A percentile compares a stretch with the other conserved stretches of the same genome.
Evolutionary conservation across 2,888 invertebrate species (phyloP).

Genomic region (Chloroclysta siterata): DNA sequence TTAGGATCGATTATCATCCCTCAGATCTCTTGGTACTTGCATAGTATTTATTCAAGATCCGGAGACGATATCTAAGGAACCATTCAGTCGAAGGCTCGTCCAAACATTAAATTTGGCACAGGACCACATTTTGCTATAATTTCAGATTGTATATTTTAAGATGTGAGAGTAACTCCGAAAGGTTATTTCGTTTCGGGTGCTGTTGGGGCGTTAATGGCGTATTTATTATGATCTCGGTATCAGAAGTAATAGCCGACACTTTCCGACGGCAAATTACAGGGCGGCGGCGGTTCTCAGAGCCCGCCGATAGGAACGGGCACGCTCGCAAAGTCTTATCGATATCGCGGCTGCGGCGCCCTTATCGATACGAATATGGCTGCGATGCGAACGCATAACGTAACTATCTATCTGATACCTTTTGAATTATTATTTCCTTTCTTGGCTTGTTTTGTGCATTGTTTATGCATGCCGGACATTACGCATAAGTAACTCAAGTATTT

Average conservation of each 20-base stretch:
- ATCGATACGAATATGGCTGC: constrained; percentile 63
- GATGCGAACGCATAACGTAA: constrained; percentile 61
- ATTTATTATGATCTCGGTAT: constrained; percentile 85
- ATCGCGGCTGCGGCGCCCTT: constrained; percentile 56
- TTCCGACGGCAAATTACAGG: constrained; percentile 85
- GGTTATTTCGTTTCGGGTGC: constrained; percentile 80
- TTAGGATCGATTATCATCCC: no score
- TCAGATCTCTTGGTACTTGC: no score
- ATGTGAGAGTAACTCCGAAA: constrained; percentile 50
- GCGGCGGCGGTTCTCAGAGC: constrained; percentile 76
- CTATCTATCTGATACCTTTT: constrained; percentile 62
- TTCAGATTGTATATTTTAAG: constrained; percentile 37
- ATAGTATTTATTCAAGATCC: no score
- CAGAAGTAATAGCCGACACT: constrained; percentile 84
- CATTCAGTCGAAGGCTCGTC: no score
- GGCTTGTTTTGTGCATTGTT: constrained; percentile 47
- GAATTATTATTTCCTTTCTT: constrained; percentile 65
- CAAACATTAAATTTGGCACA: neutral
- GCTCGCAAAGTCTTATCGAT: constrained; percentile 70
- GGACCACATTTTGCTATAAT: constrained; percentile 17
- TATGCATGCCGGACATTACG: constrained; percentile 38
- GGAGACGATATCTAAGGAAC: no score
- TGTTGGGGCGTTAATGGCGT: constrained; percentile 84
- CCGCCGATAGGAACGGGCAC: constrained; percentile 62
- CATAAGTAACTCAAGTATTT: constrained; percentile 22